Evolutionary conservation across 2,797 vertebrate genomes (phyloP).

Genomic region (Mus minutoides): DNA sequence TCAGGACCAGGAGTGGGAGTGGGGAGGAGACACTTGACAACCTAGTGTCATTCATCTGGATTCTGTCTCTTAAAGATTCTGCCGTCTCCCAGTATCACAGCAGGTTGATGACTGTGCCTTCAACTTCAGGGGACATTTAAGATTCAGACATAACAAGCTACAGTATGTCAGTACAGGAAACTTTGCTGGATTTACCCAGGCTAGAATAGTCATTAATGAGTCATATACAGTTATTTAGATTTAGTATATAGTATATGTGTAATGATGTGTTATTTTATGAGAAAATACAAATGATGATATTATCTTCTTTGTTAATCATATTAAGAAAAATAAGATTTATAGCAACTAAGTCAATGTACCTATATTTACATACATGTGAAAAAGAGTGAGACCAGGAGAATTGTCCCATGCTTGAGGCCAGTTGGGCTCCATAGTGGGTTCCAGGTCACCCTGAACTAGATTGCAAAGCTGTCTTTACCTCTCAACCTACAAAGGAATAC

Average conservation of each 20-base stretch:
- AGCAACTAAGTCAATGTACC: conserved; percentile 22
- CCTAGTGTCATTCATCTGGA: neutral
- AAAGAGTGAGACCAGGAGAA: neutral
- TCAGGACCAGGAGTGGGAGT: neutral
- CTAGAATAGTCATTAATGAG: conserved; percentile 1
- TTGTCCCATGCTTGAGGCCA: neutral
- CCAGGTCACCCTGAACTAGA: neutral
- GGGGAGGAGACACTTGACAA: neutral
- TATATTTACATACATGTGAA: conserved; percentile 43
- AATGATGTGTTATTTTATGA: conserved; percentile 17
- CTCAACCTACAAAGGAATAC: neutral
- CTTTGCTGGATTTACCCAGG: neutral
- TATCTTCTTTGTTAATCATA: conserved; percentile 51
- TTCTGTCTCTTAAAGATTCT: neutral
- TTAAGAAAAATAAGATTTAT: conserved; percentile 50
- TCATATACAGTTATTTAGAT: conserved; percentile 26
- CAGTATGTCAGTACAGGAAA: neutral
- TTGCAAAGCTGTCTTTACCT: neutral
- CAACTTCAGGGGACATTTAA: neutral
- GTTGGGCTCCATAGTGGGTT: neutral
- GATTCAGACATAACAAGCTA: neutral
- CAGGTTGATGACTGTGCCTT: neutral
- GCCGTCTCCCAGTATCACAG: neutral
- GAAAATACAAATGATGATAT: conserved; percentile 3
- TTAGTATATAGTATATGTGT: neutral